Conservation (phyloP, 2,888 invertebrate genomes). For the Luperina nickerlii region DNA sequence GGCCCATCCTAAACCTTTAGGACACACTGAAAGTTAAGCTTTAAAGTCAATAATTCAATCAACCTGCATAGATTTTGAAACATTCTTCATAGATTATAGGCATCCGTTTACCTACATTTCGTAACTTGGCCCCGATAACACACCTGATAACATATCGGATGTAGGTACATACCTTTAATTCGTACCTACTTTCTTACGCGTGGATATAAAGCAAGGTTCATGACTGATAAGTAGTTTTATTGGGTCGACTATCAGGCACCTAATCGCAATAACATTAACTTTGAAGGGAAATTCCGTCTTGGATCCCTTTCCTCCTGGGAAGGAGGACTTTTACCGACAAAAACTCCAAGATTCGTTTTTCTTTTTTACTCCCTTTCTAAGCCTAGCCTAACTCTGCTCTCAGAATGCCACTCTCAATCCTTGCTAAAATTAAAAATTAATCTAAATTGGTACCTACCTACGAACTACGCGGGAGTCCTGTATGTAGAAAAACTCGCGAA, state of each 20-base stretch:
- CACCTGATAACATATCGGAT: conserved; percentile 61
- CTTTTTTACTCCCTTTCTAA: background rate
- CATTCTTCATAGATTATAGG: conserved; percentile 8
- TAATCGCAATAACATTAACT: background rate
- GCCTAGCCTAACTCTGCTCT: background rate
- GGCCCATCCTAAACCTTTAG: background rate
- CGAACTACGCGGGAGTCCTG: background rate
- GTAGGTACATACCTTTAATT: conserved; percentile 11
- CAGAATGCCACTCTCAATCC: background rate
- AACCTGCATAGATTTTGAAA: conserved; percentile 5
- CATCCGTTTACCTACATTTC: conserved; percentile 19
- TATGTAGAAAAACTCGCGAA: background rate
- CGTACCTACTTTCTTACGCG: conserved; percentile 17
- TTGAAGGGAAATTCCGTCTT: fast-evolving
- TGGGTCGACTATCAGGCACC: background rate
- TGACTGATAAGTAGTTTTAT: conserved; percentile 50
- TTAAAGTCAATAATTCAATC: background rate
- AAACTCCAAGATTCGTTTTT: background rate
- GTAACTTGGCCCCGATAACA: conserved; percentile 50
- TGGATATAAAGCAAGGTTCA: conserved; percentile 16
- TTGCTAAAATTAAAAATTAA: background rate
- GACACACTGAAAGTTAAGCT: background rate
- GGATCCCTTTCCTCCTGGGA: background rate
- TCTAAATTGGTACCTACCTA: no score
- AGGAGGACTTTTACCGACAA: background rate